Evolutionary conservation across 2,113 vertebrate genomes (phyloP), one percentile per base, ranked within the genome.

Genomic region (Salvelinus fontinalis): DNA sequence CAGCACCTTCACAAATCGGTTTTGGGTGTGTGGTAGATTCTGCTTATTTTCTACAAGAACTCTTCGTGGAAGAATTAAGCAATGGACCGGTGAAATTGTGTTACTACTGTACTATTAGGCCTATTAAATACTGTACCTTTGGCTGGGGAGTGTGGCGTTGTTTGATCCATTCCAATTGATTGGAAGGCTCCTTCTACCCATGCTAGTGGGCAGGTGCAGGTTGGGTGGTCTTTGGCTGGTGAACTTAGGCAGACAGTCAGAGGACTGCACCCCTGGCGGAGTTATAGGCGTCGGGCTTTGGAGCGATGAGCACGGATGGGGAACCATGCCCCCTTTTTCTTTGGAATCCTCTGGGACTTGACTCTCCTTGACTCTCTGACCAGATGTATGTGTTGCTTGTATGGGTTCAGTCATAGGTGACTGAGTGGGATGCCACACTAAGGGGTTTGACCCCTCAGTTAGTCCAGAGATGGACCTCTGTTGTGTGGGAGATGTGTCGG

Each of bases 151-250:
- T 8, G 75, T 6, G 12, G 16, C 51, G 5, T 14, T 4, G 73
- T 29, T 62, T 14, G 16, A 34, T 68, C 49, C n/a, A 5, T 75
- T 81, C 82, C 83, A 73, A 64, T 66, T 27, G 5, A 57, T 66
- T 67, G 84, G 34, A n/a, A 64, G 31, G 67, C 66, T 82, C 74
- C 22, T 71, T 44, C 62, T 57, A 4, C 76, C 78, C 62, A 5
- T 57, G 0, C 62, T 1, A 0, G 74, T n/a, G 4, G 81, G 83
- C 0, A 92, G 66, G 60, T 89, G 82, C 0, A 92, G 66, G 57
- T 89, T 70, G 2, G 68, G 18, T 0, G 89, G 89, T 34, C 87
- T 90, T 78, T 84, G 89, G 79, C 73, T 89, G 73, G 81, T 89
- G 83, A 90, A 91, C 1, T 72, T 89, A 69, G 86, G 88, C 0